Percentiles rank a stretch among this genome's conserved stretches.
Evolutionary conservation across 2,888 invertebrate genomes (phyloP).

Genomic region (Acanthococcus lagerstroemiae): DNA sequence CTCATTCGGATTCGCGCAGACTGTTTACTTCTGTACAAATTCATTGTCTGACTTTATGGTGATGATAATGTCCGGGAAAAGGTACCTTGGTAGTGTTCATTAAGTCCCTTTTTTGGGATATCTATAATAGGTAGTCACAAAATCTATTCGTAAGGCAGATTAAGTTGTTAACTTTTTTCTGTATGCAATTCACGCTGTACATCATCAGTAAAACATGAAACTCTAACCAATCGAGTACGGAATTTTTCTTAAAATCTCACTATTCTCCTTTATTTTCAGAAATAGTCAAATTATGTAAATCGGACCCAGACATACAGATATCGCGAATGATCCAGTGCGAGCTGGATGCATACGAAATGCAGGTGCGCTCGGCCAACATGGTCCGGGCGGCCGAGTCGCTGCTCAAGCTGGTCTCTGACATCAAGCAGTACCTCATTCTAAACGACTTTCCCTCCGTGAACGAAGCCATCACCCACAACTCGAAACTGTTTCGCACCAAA

Average conservation of each 20-base stretch:
- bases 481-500: constrained; percentile 75
- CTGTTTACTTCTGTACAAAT: no score
- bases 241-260: not conserved
- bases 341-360: constrained; percentile 94
- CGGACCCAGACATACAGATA: constrained; percentile 76
- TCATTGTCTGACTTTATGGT: no score
- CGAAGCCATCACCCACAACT: constrained; percentile 90
- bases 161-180: no score
- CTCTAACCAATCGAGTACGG: not conserved
- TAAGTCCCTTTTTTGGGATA: no score
- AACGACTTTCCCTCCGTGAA: constrained; percentile 98
- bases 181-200: no score
- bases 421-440: constrained; percentile 93
- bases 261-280: constrained; percentile 48
- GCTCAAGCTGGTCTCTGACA: constrained; percentile 93
- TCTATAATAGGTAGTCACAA: no score
- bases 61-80: no score
- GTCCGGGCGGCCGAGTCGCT: constrained; percentile 93
- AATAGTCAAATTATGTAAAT: constrained; percentile 74
- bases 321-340: constrained; percentile 85
- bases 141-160: no score
- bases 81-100: no score
- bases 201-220: no score
- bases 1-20: no score
- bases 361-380: constrained; percentile 91